phyloP scores from a whole-genome alignment of 2,113 vertebrate genomes.

The Dicaeum eximium region DNA sequence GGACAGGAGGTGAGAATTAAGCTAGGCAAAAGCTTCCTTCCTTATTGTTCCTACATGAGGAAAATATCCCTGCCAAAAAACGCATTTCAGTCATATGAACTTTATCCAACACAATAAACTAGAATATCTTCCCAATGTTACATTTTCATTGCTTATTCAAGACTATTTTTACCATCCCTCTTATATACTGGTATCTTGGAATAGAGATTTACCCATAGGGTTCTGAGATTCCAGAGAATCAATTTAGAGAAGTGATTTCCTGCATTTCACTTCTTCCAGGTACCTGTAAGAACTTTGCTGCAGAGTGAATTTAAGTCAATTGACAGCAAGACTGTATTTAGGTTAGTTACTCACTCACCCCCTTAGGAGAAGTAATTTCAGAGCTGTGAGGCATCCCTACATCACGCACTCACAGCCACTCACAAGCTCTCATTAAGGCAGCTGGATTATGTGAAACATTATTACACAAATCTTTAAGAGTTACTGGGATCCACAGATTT shows the following conservation, averaged over 20 bases:
- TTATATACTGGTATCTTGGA: not conserved
- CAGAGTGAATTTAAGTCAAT: not conserved
- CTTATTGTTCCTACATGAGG: not conserved
- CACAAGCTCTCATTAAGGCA: not conserved
- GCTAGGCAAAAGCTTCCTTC: not conserved
- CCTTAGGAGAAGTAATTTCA: not conserved
- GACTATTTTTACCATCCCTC: not conserved
- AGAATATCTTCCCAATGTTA: not conserved
- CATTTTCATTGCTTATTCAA: not conserved
- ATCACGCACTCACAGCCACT: not conserved
- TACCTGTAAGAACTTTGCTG: not conserved
- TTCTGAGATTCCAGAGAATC: not conserved
- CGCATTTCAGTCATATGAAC: not conserved
- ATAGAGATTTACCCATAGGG: not conserved
- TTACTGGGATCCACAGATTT: not conserved
- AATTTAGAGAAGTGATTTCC: not conserved
- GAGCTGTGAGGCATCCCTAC: not conserved
- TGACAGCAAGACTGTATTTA: not conserved
- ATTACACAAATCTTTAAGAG: not conserved
- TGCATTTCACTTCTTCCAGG: not conserved
- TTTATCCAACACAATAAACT: not conserved
- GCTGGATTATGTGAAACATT: rapidly evolving
- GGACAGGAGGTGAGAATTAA: not conserved
- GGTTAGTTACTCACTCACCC: not conserved
- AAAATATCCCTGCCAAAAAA: not conserved